Evolutionary conservation across 2,888 invertebrate species (phyloP).

Genomic region (Tetranychus truncatus): DNA sequence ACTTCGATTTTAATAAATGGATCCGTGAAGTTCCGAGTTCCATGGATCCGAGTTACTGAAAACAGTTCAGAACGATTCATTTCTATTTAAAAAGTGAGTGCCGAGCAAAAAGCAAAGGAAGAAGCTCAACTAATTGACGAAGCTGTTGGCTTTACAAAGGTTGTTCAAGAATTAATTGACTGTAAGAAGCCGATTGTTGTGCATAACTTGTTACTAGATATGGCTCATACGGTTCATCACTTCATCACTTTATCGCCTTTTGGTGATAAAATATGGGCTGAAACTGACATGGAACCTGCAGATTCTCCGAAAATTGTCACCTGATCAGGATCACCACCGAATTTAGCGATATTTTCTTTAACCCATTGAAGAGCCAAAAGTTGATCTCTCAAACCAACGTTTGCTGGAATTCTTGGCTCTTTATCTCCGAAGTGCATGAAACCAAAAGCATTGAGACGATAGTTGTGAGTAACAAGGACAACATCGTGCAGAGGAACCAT

Average conservation of each 20-base stretch:
- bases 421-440: conserved; percentile 27
- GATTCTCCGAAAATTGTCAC: conserved; percentile 38
- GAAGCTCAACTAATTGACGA: conserved; percentile 43
- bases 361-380: conserved; percentile 32
- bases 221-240: conserved; percentile 60
- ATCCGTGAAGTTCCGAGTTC: conserved; percentile 56
- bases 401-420: conserved; percentile 30
- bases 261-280: conserved; percentile 24
- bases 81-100: conserved; percentile 30
- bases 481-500: conserved; percentile 32
- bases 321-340: conserved; percentile 27
- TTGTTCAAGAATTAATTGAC: conserved; percentile 51
- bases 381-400: conserved; percentile 38
- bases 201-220: conserved; percentile 66
- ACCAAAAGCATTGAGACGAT: conserved; percentile 37
- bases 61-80: conserved; percentile 30
- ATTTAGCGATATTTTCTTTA: conserved; percentile 28
- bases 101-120: conserved; percentile 30
- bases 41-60: conserved; percentile 36
- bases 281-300: conserved; percentile 38
- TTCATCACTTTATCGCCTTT: too few species aligned
- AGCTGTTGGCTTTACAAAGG: conserved; percentile 54
- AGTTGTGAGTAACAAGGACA: conserved; percentile 38
- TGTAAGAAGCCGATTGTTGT: conserved; percentile 61
- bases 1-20: conserved; percentile 71